Evolutionary conservation across 1,140 invertebrate species (phyloP).

Genomic region (Lerema accius): DNA sequence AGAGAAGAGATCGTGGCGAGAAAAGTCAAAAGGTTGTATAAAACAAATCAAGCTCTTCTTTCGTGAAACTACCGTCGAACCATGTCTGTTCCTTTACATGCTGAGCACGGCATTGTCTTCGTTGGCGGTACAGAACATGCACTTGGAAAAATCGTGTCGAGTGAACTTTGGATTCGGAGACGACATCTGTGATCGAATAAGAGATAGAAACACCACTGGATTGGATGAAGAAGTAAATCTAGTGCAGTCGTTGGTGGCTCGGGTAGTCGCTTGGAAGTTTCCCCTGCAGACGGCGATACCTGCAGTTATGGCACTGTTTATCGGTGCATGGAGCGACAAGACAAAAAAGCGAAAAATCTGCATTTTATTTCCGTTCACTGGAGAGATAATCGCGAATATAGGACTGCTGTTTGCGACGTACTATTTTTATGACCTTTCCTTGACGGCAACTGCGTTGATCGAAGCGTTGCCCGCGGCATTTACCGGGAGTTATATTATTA

Average conservation of each 20-base stretch:
- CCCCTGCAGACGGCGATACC: conserved; percentile 83
- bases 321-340: conserved; percentile 86
- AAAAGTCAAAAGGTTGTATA: conserved; percentile 57
- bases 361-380: conserved; percentile 84
- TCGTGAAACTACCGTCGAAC: conserved; percentile 71
- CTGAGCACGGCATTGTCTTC: conserved; percentile 69
- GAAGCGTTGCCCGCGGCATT: conserved; percentile 84
- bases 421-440: conserved; percentile 78
- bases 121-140: conserved; percentile 75
- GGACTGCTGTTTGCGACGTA: conserved; percentile 73
- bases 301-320: conserved; percentile 84
- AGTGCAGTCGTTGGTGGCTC: conserved; percentile 83
- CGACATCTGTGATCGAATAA: conserved; percentile 84
- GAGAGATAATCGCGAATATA: conserved; percentile 82
- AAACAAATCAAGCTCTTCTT: conserved; percentile 62
- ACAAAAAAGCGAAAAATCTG: conserved; percentile 86
- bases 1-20: conserved; percentile 55
- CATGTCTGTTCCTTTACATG: conserved; percentile 74
- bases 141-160: conserved; percentile 84
- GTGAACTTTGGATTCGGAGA: conserved; percentile 84
- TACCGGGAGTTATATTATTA: conserved; percentile 83
- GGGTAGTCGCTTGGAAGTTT: conserved; percentile 82
- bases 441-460: conserved; percentile 82
- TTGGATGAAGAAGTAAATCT: conserved; percentile 77
- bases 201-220: conserved; percentile 75